A percentile compares a stretch with the other conserved stretches of the same genome.
Evolutionary conservation across 2,113 vertebrate genomes (phyloP).

Genomic region (Okapia johnstoni): DNA sequence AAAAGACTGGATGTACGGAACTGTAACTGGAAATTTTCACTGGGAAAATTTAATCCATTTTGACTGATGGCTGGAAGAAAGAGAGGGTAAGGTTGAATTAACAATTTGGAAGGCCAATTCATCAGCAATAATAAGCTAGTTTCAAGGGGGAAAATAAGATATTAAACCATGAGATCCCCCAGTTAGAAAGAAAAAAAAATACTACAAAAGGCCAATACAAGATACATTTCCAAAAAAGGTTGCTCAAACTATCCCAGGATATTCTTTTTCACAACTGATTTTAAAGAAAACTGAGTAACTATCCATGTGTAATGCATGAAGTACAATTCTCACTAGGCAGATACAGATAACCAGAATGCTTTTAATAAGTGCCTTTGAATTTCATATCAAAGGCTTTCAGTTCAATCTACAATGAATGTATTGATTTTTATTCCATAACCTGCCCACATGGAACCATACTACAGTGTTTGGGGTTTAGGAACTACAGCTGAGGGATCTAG

Average conservation of each 20-base stretch:
- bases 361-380: not conserved
- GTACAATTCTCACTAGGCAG: not conserved
- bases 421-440: not conserved
- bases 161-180: not conserved
- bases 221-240: not conserved
- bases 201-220: not conserved
- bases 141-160: conserved; percentile 5
- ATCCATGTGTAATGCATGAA: not conserved
- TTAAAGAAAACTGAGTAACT: not conserved
- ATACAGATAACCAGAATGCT: not conserved
- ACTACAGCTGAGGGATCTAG: not conserved
- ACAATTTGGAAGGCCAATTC: conserved; percentile 17
- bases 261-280: not conserved
- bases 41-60: conserved; percentile 20
- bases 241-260: not conserved
- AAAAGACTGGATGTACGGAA: conserved; percentile 31
- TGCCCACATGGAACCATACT: not conserved
- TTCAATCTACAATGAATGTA: not conserved
- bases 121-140: conserved; percentile 5
- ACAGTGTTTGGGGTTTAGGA: not conserved
- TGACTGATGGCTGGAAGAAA: conserved; percentile 54
- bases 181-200: not conserved
- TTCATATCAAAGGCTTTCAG: not conserved
- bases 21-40: conserved; percentile 63
- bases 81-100: not conserved